phyloP scores from a whole-genome alignment of 2,888 invertebrate species.

The Acanthopleura granulata region DNA sequence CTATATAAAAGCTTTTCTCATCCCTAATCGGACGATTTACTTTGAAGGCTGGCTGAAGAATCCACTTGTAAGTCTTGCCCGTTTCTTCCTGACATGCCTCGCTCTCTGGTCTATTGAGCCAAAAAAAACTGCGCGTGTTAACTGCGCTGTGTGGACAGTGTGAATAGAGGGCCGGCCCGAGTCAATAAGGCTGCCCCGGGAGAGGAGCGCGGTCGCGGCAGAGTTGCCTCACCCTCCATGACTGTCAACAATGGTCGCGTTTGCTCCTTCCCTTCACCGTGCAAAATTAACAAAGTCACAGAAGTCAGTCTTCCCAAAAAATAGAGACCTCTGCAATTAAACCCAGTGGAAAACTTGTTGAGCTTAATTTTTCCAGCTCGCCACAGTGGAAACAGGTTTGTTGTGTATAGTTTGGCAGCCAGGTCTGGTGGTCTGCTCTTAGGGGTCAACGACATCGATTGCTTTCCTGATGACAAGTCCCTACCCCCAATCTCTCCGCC shows the following conservation, averaged over 20 bases:
- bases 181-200: not conserved
- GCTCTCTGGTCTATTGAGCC: not conserved
- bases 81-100: conserved; percentile 7
- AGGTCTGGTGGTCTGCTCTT: not conserved
- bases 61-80: not conserved
- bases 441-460: not conserved
- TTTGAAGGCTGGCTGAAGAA: not conserved
- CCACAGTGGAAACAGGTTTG: not conserved
- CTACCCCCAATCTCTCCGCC: not conserved
- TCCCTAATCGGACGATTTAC: no score
- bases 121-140: not conserved
- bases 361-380: not conserved
- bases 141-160: not conserved
- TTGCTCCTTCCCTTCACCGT: not conserved
- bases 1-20: no score
- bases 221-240: conserved; percentile 6
- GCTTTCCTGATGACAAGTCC: no score
- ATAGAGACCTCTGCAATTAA: not conserved
- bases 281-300: conserved; percentile 10
- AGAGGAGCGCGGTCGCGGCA: not conserved
- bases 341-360: not conserved
- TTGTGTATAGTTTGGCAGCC: not conserved
- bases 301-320: conserved; percentile 4
- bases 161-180: conserved; percentile 1
- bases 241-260: not conserved